Evolutionary conservation across 2,888 invertebrate genomes (phyloP).

Genomic region (Geotrupes spiniger): DNA sequence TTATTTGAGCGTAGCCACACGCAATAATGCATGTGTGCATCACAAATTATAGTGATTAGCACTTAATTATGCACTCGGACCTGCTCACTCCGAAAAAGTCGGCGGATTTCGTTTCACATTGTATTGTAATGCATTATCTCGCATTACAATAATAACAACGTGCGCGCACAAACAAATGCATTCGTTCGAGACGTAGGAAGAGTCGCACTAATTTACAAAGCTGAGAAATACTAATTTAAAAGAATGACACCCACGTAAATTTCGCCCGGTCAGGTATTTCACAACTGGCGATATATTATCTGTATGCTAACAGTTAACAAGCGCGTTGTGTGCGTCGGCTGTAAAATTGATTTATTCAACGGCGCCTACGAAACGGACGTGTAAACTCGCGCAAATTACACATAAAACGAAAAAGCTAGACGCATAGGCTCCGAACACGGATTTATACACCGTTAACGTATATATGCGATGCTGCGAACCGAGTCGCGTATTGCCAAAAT

Average conservation of each 20-base stretch:
- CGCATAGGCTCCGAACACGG: background rate
- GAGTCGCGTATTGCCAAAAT: too few species aligned
- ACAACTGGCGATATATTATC: background rate
- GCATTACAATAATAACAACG: constrained; percentile 4
- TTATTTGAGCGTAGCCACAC: background rate
- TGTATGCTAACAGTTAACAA: constrained; percentile 1
- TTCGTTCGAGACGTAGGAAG: background rate
- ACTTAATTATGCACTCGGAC: background rate
- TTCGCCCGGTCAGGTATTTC: background rate
- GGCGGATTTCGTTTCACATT: background rate
- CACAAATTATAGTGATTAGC: constrained; percentile 3
- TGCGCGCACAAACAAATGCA: background rate
- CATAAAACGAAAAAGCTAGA: background rate
- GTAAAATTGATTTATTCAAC: constrained; percentile 4
- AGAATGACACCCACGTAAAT: constrained; percentile 2
- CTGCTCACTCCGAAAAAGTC: background rate
- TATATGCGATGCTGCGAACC: too few species aligned
- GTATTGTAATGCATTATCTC: constrained; percentile 1
- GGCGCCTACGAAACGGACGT: constrained; percentile 1
- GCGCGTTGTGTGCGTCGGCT: background rate
- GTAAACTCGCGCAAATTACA: background rate
- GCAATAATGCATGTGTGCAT: background rate
- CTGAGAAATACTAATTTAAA: background rate
- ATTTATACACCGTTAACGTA: background rate
- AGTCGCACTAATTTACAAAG: constrained; percentile 2